Evolutionary conservation across 2,113 vertebrate species (phyloP).

Genomic region (Osmerus eperlanus): DNA sequence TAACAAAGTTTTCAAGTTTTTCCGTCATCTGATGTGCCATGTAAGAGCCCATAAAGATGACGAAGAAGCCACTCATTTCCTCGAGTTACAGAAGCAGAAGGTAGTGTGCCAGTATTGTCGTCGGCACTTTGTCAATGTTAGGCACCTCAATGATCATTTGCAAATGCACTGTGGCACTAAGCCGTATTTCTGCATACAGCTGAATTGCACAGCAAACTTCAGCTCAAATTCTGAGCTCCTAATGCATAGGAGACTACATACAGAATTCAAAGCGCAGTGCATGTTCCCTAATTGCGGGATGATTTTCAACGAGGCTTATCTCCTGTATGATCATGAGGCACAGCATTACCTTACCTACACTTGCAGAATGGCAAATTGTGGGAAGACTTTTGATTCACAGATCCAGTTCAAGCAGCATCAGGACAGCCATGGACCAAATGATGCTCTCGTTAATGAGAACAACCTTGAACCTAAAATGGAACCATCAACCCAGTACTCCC

Average conservation of each 20-base stretch:
- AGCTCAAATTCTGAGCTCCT: constrained; percentile 92
- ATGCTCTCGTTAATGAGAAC: constrained; percentile 36
- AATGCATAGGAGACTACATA: constrained; percentile 89
- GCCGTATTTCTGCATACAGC: constrained; percentile 97
- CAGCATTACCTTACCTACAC: constrained; percentile 98
- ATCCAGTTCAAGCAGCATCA: constrained; percentile 85
- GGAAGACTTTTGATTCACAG: constrained; percentile 90
- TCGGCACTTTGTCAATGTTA: constrained; percentile 93
- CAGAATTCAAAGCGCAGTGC: constrained; percentile 92
- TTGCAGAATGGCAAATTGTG: constrained; percentile 85
- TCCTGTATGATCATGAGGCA: constrained; percentile 97
- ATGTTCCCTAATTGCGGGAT: constrained; percentile 97
- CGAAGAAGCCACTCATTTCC: constrained; percentile 94
- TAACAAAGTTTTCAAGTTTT: constrained; percentile 97
- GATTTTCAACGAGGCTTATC: constrained; percentile 92
- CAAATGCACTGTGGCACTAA: constrained; percentile 97
- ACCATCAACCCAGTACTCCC: constrained; percentile 20
- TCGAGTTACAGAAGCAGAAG: constrained; percentile 98
- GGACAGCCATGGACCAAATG: constrained; percentile 75
- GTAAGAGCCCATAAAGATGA: constrained; percentile 92
- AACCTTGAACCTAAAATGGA: constrained; percentile 29
- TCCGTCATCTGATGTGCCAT: constrained; percentile 96
- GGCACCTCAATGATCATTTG: constrained; percentile 95
- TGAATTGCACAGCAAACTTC: constrained; percentile 95
- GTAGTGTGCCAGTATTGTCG: constrained; percentile 98